Evolutionary conservation across 2,888 invertebrate genomes (phyloP), one percentile per base, ranked within the genome.

Genomic region (Caenorhabditis sulstoni): DNA sequence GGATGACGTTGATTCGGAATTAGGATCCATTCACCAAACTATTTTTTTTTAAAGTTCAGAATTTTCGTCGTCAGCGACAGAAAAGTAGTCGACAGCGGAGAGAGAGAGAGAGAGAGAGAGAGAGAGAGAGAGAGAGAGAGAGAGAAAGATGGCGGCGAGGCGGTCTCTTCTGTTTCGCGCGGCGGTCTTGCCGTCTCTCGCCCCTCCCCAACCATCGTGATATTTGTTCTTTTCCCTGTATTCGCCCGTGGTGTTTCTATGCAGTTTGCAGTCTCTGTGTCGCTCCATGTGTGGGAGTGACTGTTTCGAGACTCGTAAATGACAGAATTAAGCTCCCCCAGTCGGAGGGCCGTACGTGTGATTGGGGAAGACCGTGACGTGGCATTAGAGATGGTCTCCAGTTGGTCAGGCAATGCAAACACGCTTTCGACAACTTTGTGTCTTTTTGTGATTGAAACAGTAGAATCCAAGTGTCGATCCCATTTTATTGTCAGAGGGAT

Each of bases 201-300:
- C 57, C 67, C 37, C 58, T 22, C 20, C n/a, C 50, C 39, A 14
- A 8, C 53, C 49, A 67, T 67, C 58, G 58, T 57, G 23, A 50
- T 68, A 59, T 68, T 68, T 68, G 59, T 68, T 59, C 59, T 68
- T 35, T 44, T 44, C 18, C 64, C 29, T 20, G n/a, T 39, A 39
- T 29, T 29, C 29, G 29, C 35, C 55, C 45, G 65, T 37, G 45
- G 57, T 37, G 57, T 67, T 57, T 57, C 58, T 49, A 58, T 18
- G 50, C 58, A 58, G 37, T 67, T 55, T 58, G 41, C 58, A 68
- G 59, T 23, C 47, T 20, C 22, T 8, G 5, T 11, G 7, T 11
- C 37, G 37, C 37, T 41, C 41, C 62, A 41, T 45, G 44, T 65
- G 65, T 53, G 65, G 65, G 65, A 41, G 65, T 50, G 64, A 64